A percentile compares a stretch with the other conserved stretches of the same genome.
These are phyloP conservation scores for Tyrannus savana DNA, from an alignment of 2,113 vertebrate genomes.

Conservation along the genomic window DNA sequence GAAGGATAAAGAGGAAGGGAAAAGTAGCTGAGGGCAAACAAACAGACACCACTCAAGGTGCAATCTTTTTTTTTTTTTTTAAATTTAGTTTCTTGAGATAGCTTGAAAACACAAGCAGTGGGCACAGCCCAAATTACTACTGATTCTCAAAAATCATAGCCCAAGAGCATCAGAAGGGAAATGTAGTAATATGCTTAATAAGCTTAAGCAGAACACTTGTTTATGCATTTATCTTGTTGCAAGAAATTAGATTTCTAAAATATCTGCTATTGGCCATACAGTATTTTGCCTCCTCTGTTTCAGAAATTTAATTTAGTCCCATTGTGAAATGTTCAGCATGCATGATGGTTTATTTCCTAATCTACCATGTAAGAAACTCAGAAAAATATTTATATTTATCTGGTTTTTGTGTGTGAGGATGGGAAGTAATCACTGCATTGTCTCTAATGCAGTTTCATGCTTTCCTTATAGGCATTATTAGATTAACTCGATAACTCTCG, in stretches of 20 bases:
- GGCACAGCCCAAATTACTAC: not conserved
- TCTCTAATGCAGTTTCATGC: conserved; percentile 29
- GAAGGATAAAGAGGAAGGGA: not conserved
- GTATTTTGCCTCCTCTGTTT: not conserved
- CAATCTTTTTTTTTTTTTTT: not conserved
- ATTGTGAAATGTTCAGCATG: not conserved
- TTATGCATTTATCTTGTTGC: not conserved
- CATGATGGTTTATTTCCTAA: conserved; percentile 15
- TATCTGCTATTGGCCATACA: not conserved
- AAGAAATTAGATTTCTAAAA: not conserved
- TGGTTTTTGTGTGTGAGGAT: not conserved
- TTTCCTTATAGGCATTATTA: conserved; percentile 27
- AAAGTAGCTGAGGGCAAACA: not conserved
- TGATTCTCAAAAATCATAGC: not conserved
- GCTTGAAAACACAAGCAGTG: not conserved
- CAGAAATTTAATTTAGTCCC: conserved; percentile 10
- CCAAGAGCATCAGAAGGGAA: not conserved
- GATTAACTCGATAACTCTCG: conserved; percentile 13
- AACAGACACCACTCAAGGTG: accelerated
- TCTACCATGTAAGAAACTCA: conserved; percentile 22
- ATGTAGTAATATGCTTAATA: not conserved
- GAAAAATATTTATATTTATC: conserved; percentile 13
- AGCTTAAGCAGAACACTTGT: not conserved
- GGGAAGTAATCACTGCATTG: conserved; percentile 5
- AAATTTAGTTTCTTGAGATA: not conserved